phyloP scores from a whole-genome alignment of 1,140 invertebrate species.

The Augochlora pura region DNA sequence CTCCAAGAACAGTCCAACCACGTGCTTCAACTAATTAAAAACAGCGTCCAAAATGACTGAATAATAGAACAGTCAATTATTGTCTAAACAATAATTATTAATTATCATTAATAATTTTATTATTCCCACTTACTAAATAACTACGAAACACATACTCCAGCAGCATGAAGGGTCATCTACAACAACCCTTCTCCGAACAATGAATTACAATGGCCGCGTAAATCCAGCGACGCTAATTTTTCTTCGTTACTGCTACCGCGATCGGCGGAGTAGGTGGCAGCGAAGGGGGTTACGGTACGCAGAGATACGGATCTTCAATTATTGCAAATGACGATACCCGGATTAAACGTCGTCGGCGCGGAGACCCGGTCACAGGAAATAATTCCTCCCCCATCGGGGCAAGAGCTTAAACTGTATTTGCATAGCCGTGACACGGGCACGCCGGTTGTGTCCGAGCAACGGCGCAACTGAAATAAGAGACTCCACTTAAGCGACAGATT shows the following conservation, averaged over 20 bases:
- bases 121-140: too few species aligned
- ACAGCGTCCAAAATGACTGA: too few species aligned
- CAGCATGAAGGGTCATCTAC: too few species aligned
- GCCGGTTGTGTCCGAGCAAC: neutral
- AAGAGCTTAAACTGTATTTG: constrained; percentile 37
- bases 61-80: too few species aligned
- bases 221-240: neutral
- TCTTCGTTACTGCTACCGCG: neutral
- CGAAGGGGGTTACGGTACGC: too few species aligned
- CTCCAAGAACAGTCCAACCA: too few species aligned
- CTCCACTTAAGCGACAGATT: constrained; percentile 49
- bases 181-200: neutral
- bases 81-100: too few species aligned
- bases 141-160: too few species aligned
- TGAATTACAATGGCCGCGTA: too few species aligned
- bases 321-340: constrained; percentile 35
- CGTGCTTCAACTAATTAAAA: too few species aligned
- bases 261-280: too few species aligned
- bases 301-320: constrained; percentile 38
- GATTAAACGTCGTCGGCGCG: constrained; percentile 30
- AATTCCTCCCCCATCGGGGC: constrained; percentile 28
- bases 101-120: too few species aligned
- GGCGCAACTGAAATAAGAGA: constrained; percentile 46
- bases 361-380: constrained; percentile 10
- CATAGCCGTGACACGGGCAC: constrained; percentile 35